These are phyloP conservation scores for Drosophila bifasciata DNA, from an alignment of 1,140 invertebrate species.

Conservation along the genomic window DNA sequence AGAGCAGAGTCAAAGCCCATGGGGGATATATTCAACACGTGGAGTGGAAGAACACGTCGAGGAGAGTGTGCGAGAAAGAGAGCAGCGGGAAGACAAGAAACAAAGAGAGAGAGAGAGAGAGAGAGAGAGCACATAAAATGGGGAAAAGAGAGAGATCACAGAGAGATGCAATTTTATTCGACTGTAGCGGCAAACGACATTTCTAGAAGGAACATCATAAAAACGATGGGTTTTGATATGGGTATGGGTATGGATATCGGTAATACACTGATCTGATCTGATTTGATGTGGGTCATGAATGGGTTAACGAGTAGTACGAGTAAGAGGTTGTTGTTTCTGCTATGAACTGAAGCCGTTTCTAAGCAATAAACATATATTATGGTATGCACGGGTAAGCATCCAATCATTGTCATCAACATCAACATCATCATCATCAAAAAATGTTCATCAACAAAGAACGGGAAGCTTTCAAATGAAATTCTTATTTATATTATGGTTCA, in stretches of 20 bases:
- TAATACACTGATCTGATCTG: conserved; percentile 39
- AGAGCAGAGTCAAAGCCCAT: conserved; percentile 20
- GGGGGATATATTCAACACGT: no score
- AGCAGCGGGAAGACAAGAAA: conserved; percentile 37
- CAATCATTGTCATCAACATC: conserved; percentile 26
- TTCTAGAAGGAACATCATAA: conserved; percentile 50
- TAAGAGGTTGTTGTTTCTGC: conserved; percentile 11
- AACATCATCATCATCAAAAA: conserved; percentile 8
- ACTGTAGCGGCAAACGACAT: conserved; percentile 34
- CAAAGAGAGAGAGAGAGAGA: conserved; percentile 50
- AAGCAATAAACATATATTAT: conserved; percentile 39
- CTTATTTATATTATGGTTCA: conserved; percentile 18
- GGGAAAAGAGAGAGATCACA: conserved; percentile 76
- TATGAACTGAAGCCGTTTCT: conserved; percentile 60
- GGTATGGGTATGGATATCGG: conserved; percentile 25
- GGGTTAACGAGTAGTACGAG: not conserved
- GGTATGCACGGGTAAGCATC: conserved; percentile 28
- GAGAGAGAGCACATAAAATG: conserved; percentile 69
- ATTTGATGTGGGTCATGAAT: conserved; percentile 31
- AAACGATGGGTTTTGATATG: conserved; percentile 3
- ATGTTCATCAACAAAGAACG: conserved; percentile 43
- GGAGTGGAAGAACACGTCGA: no score
- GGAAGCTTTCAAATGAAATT: conserved; percentile 29
- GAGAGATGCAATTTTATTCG: conserved; percentile 69
- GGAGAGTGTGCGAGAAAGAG: not conserved